Evolutionary conservation across 1,140 invertebrate genomes (phyloP), one percentile per base, ranked within the genome.

Genomic region (Brachionus calyciflorus): DNA sequence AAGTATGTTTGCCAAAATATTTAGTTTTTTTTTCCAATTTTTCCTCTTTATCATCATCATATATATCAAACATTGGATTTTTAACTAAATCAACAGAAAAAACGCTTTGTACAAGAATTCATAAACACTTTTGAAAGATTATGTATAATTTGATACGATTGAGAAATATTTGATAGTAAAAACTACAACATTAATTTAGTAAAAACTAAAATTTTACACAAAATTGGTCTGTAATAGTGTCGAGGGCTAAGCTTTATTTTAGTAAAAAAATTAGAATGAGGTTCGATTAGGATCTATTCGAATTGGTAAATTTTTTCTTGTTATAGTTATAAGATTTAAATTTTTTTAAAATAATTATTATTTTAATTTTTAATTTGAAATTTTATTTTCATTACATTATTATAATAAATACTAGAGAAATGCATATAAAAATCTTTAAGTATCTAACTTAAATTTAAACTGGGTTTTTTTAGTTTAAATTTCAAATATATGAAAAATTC

Each of bases 271-370:
- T 24, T 55, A 24, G 53, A 55, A 55, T 55, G 33, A 55, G 41
- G 41, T 44, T 12, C 41, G 1, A 44, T 44, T 1, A n/a, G n/a
- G n/a, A n/a, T n/a, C 41, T 12, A 44, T 12, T 44, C n/a, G 10
- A n/a, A 44, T 44, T 2, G n/a, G n/a, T 44, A 44, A n/a, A 5
- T 49, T 49, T 17, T 4, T 37, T 19, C 19, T 7, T 60, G 10
- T 37, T 60, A 17, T 37, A 33, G 33, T 30, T 26, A 30, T n/a
- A 33, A 60, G 33, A 33, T 60, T 33, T 17, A 33, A 6, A 17
- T 60, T 60, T 60, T 60, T 17, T 57, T 30, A 19, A 60, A 60
- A 60, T 60, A 60, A 60, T 60, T 60, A 60, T 60, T 60, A 60
- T 60, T 60, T 60, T 60, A 60, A 60, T 60, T 60, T 60, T 60